Percentiles rank a stretch among this genome's conserved stretches.
Evolutionary conservation across 2,113 vertebrate genomes (phyloP).

Genomic region (Zosterops hypoxanthus): DNA sequence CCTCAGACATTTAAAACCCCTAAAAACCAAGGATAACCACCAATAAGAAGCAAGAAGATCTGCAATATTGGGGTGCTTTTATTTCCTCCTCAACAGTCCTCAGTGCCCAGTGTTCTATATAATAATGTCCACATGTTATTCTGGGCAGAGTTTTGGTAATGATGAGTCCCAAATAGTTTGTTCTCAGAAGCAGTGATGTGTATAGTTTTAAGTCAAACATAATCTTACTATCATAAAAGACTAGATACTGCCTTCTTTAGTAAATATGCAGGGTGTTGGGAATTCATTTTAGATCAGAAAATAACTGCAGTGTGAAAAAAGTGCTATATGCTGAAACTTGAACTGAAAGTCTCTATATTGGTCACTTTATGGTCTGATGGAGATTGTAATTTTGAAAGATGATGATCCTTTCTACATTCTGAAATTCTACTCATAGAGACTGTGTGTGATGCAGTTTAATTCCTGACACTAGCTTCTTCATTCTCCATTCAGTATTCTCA

Average conservation of each 20-base stretch:
- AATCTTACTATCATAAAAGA: not conserved
- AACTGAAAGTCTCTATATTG: not conserved
- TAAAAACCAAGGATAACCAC: not conserved
- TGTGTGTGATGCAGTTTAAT: constrained; percentile 19
- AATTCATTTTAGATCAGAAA: not conserved
- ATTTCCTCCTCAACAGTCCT: not conserved
- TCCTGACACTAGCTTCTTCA: constrained; percentile 58
- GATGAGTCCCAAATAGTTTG: not conserved
- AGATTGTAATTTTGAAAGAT: not conserved
- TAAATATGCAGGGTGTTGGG: not conserved
- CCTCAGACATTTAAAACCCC: not conserved
- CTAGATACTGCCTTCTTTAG: not conserved
- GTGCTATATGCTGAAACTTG: not conserved
- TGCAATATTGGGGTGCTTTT: not conserved
- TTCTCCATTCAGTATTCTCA: constrained; percentile 61
- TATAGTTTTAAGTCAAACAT: not conserved
- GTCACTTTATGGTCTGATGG: not conserved
- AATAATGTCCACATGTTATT: not conserved
- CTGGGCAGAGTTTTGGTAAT: not conserved
- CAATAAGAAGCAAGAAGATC: not conserved
- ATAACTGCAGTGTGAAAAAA: not conserved
- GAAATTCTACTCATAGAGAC: not conserved
- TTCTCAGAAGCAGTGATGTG: not conserved
- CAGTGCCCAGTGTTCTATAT: not conserved
- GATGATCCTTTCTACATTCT: not conserved